Base-by-base conservation (phyloP, 2,888 invertebrate genomes). In the Ischnus inquisitorius region DNA sequence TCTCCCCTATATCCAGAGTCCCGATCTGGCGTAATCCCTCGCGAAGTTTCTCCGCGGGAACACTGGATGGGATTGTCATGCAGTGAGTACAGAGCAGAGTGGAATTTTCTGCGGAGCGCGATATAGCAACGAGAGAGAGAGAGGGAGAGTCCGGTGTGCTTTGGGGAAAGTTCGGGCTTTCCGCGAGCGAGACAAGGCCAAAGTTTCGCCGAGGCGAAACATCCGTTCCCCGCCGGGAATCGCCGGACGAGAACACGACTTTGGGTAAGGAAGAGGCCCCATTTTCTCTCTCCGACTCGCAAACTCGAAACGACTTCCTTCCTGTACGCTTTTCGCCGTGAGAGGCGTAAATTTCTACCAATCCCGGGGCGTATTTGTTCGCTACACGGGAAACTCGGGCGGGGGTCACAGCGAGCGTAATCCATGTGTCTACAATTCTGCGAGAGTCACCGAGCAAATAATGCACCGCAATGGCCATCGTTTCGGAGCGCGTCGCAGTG, bases 151-250 rank as follows among this genome's bases (percentile, higher is more conserved):
- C 62, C 19, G 12, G 68, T 68, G 25, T 28, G 46, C 68, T 68
- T 48, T 16, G 14, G 54, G 22, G 16, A 76, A 76, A 67, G 60
- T 60, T 46, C 19, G n/a, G 22, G 60, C 43, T 72, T 72, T 43
- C 54, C 54, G 8, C 34, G 34, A 34, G 8, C 34, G 34, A 46
- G 19, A 16, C 64, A 51, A 48, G 28, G 64, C 34, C 39, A 67
- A 76, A 76, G 51, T 76, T 76, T 57, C 16, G 43, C 39, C 22
- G 28, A 67, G 19, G 65, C 41, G 76, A 76, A 76, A 76, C 76
- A 76, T 76, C 67, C 41, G 65, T 14, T 57, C 34, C 41, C 54
- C 54, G 41, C 43, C 54, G 76, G 19, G 25, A 67, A 67, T 76
- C 43, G 43, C 64, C 76, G 22, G n/a, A 65, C 65, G 28, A 25